Conservation (phyloP, 1,140 invertebrate genomes). For the Metaphire vulgaris region DNA sequence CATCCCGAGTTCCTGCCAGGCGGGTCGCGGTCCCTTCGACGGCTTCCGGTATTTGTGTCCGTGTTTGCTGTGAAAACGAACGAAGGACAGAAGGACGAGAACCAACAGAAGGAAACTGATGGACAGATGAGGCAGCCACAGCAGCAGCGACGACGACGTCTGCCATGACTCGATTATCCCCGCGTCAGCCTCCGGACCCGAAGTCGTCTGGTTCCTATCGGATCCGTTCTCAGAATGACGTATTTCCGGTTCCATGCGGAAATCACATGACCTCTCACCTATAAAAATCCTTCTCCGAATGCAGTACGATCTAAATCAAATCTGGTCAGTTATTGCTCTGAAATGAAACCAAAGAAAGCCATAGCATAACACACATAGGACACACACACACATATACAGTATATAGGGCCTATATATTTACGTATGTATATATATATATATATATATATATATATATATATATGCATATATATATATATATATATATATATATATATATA, state of each 20-base stretch:
- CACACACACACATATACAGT: too few species aligned
- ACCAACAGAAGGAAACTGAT: slow-evolving; percentile 7
- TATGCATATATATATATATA: too few species aligned
- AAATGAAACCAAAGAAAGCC: too few species aligned
- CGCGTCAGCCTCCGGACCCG: neutral
- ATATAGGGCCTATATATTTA: too few species aligned
- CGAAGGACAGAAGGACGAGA: slow-evolving; percentile 21
- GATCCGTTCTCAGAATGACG: neutral
- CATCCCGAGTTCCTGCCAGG: neutral
- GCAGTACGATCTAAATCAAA: too few species aligned
- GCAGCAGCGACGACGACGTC: slow-evolving; percentile 1
- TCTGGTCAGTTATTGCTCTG: too few species aligned
- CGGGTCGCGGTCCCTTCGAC: neutral
- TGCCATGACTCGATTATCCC: neutral
- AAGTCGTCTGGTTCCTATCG: neutral
- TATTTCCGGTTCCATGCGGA: neutral
- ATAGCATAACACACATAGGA: too few species aligned
- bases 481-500: too few species aligned
- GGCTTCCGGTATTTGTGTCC: slow-evolving; percentile 26
- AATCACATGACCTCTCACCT: too few species aligned
- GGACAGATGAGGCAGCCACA: slow-evolving; percentile 24
- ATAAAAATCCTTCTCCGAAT: too few species aligned
- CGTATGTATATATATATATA: too few species aligned
- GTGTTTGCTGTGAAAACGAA: slow-evolving; percentile 21
- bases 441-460: too few species aligned